Evolutionary conservation across 2,113 vertebrate species (phyloP).

Genomic region (Malurus cyaneus): DNA sequence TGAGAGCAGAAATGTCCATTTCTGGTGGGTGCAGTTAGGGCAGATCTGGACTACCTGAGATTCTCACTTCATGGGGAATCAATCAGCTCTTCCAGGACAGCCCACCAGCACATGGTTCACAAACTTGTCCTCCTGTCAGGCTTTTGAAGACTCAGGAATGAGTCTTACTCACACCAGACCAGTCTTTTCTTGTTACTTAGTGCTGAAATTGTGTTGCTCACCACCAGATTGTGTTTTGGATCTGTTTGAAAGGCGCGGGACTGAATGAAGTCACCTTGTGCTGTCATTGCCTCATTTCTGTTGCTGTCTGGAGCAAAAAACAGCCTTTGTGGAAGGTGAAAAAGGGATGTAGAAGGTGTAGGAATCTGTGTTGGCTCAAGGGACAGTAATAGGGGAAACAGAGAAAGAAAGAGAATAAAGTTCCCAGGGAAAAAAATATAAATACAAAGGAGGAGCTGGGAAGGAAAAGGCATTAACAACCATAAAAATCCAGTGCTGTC

Average conservation of each 20-base stretch:
- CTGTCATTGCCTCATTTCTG: neutral
- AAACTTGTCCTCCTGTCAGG: neutral
- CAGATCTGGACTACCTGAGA: neutral
- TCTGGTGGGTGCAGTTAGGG: no score
- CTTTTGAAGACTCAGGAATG: neutral
- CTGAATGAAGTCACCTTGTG: neutral
- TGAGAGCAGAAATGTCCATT: neutral
- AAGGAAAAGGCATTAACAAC: slow-evolving; percentile 33
- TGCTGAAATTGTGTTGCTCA: neutral
- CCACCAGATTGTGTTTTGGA: neutral
- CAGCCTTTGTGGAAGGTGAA: neutral
- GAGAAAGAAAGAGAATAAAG: slow-evolving; percentile 17
- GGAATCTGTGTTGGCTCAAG: neutral
- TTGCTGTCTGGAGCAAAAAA: neutral
- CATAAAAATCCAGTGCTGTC: slow-evolving; percentile 65
- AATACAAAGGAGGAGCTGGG: slow-evolving; percentile 47
- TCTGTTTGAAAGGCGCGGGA: neutral
- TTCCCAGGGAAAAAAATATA: slow-evolving; percentile 13
- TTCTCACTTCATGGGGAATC: neutral
- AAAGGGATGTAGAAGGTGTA: neutral
- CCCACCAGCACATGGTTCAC: neutral
- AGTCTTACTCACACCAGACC: neutral
- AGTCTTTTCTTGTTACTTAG: neutral
- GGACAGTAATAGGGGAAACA: neutral
- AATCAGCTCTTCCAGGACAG: neutral